Evolutionary conservation across 1,140 invertebrate genomes (phyloP).

Genomic region (Pogonomyrmex californicus): DNA sequence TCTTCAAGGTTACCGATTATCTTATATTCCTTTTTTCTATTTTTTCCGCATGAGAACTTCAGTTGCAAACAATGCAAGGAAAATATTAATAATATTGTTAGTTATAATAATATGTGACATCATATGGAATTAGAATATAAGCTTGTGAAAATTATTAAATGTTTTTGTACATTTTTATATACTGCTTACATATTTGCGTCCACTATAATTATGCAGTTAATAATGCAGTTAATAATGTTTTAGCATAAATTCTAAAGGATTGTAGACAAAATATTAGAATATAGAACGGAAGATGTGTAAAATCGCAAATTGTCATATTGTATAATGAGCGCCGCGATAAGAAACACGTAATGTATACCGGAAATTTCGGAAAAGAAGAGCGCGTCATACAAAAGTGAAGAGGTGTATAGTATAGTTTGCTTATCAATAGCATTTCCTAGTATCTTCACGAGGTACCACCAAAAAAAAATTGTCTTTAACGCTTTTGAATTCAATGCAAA

Average conservation of each 20-base stretch:
- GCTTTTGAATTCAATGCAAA: not conserved
- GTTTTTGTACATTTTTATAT: not conserved
- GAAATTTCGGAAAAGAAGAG: conserved; percentile 16
- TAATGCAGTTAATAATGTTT: not conserved
- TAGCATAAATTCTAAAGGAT: not conserved
- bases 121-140: not conserved
- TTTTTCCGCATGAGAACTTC: conserved; percentile 76
- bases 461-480: conserved; percentile 16
- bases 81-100: not conserved
- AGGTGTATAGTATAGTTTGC: not conserved
- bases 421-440: not conserved
- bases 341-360: not conserved
- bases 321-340: not conserved
- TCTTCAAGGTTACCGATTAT: conserved; percentile 75
- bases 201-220: too few relatives aligned
- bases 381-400: not conserved
- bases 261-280: not conserved
- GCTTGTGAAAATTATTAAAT: not conserved
- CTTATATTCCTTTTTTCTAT: conserved; percentile 54
- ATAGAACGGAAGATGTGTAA: conserved; percentile 9
- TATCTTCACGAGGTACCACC: not conserved
- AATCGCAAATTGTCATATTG: conserved; percentile 21
- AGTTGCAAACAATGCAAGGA: not conserved
- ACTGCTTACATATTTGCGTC: not conserved
- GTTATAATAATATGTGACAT: not conserved